A percentile compares a stretch with the other conserved stretches of the same genome.
Evolutionary conservation across 2,888 invertebrate genomes (phyloP).

Genomic region (Tachina fera): DNA sequence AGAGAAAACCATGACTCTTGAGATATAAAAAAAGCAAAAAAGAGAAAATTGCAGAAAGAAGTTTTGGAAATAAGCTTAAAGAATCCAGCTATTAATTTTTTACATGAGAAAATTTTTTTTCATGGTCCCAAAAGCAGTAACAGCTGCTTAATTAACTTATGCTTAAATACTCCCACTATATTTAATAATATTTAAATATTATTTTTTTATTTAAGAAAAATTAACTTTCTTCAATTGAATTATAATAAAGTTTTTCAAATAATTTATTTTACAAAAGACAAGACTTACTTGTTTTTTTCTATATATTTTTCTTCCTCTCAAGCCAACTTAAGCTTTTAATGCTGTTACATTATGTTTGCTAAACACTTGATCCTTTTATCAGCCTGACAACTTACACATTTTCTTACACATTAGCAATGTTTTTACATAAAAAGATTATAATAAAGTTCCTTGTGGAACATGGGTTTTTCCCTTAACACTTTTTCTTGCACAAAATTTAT

Average conservation of each 20-base stretch:
- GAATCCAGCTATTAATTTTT: too few relatives aligned
- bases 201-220: neutral
- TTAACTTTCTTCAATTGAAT: neutral
- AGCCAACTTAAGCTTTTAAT: constrained; percentile 20
- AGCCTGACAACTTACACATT: constrained; percentile 27
- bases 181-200: too few relatives aligned
- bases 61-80: too few relatives aligned
- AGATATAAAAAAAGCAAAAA: too few relatives aligned
- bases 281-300: neutral
- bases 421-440: constrained; percentile 34
- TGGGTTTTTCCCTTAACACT: neutral
- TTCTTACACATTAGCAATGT: constrained; percentile 28
- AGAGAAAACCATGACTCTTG: too few relatives aligned
- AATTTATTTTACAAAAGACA: neutral
- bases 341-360: constrained; percentile 32
- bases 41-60: too few relatives aligned
- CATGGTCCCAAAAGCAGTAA: too few relatives aligned
- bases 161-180: too few relatives aligned
- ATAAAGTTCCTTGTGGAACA: constrained; percentile 15
- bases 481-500: neutral
- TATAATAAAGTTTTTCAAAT: neutral
- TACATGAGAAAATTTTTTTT: too few relatives aligned
- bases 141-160: too few relatives aligned
- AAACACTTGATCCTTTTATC: constrained; percentile 29
- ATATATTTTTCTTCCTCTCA: neutral